Evolutionary conservation across 2,888 invertebrate genomes (phyloP).

Genomic region (Chelonus formosanus): DNA sequence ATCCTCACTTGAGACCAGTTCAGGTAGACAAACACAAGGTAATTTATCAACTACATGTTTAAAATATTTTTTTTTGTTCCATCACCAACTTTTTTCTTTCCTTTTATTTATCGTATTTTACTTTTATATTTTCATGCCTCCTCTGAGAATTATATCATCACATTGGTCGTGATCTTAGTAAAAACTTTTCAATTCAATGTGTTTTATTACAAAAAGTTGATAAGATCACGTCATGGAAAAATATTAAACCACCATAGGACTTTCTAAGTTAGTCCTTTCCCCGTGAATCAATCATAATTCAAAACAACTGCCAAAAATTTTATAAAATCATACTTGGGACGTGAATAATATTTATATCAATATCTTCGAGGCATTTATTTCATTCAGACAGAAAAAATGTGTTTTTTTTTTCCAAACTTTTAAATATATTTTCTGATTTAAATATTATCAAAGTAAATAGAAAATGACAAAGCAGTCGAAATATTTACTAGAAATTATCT

Average conservation of each 20-base stretch:
- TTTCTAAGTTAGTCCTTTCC: no score
- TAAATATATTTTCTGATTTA: no score
- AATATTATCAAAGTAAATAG: no score
- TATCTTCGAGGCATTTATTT: no score
- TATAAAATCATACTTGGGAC: no score
- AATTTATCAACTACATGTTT: conserved; percentile 59
- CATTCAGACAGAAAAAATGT: no score
- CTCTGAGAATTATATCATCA: background rate
- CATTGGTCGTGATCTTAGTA: conserved; percentile 19
- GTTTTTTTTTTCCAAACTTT: no score
- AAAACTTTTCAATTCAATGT: conserved; percentile 32
- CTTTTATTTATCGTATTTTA: conserved; percentile 21
- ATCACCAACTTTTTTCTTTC: conserved; percentile 13
- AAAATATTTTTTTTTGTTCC: background rate
- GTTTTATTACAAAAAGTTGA: conserved; percentile 28
- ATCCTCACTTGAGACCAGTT: conserved; percentile 90
- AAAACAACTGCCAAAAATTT: background rate
- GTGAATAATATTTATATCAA: no score
- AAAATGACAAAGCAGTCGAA: no score
- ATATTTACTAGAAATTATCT: no score
- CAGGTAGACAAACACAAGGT: conserved; percentile 95
- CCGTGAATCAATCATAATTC: background rate
- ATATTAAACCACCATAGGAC: conserved; percentile 17
- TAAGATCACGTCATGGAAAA: conserved; percentile 30
- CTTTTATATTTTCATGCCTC: background rate